Evolutionary conservation across 2,113 vertebrate genomes (phyloP).

Genomic region (Chaenocephalus aceratus): DNA sequence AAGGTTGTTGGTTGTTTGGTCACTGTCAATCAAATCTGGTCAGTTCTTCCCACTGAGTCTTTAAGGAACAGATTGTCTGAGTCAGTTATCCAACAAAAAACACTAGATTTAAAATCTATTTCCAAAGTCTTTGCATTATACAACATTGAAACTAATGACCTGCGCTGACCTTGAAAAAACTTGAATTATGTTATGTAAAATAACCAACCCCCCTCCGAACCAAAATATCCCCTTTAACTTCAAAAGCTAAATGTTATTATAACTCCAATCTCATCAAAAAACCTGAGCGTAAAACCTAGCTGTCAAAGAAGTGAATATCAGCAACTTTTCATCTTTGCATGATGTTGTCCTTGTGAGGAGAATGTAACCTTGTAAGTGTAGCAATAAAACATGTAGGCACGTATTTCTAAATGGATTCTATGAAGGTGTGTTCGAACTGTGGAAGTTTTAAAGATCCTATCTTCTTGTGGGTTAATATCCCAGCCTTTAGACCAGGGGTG

Average conservation of each 20-base stretch:
- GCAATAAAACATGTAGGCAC: conserved; percentile 5
- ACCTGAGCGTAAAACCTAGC: neutral
- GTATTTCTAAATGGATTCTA: conserved; percentile 35
- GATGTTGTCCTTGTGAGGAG: conserved; percentile 28
- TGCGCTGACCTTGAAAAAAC: neutral
- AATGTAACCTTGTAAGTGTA: conserved; percentile 14
- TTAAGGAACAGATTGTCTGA: conserved; percentile 1
- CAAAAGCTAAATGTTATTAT: conserved; percentile 19
- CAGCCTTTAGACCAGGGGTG: conserved; percentile 6
- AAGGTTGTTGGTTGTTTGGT: neutral
- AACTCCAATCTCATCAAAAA: conserved; percentile 13
- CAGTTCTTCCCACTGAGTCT: neutral
- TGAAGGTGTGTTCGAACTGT: conserved; percentile 19
- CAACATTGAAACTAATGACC: neutral
- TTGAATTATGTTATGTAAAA: conserved; percentile 5
- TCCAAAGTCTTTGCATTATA: neutral
- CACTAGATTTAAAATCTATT: neutral
- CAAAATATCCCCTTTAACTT: conserved; percentile 14
- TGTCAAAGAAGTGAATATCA: conserved; percentile 26
- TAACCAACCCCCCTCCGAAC: neutral
- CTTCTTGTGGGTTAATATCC: conserved; percentile 22
- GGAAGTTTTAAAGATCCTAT: conserved; percentile 26
- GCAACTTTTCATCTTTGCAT: neutral
- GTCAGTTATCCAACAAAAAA: neutral
- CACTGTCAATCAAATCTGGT: neutral